Evolutionary conservation across 2,888 invertebrate genomes (phyloP), one percentile per base, ranked within the genome.

Genomic region (Apocheima hispidaria): DNA sequence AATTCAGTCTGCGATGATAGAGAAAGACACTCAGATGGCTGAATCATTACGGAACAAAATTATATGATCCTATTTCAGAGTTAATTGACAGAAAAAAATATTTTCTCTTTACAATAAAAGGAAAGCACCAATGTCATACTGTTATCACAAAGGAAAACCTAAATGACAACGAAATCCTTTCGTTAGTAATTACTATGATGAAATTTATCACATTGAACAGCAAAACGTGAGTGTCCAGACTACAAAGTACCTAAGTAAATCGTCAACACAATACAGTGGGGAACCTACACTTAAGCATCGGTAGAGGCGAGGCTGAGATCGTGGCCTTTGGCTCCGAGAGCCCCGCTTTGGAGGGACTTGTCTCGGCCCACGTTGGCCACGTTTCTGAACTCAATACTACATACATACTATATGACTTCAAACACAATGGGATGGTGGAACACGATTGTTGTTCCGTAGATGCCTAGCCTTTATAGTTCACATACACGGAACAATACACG

Each of bases 241-340:
- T 30, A 61, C 49, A 48, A 54, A 51, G 59, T 65, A n/a, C n/a
- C n/a, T n/a, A 58, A 68, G 61, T 69, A 71, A 70, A 73, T 70
- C 66, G 72, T 74, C 65, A 71, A 73, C 49, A 62, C 64, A 70
- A 67, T 23, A 52, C 59, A 23, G 50, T 28, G 59, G 44, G 64
- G 66, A 69, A 71, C 71, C 52, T 68, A 70, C 70, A 60, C 65
- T 73, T 49, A 72, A 75, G 75, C 72, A 75, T 72, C 74, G 73
- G 74, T 77, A 68, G 69, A 77, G 73, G 61, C 69, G 73, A 72
- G 74, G 75, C 77, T 78, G 74, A 79, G 82, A 82, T 84, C 83
- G 72, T 77, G 83, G 80, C 86, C 84, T 86, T 81, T 84, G 81
- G 77, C 81, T 78, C 71, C 70, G 69, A 76, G 74, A 77, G 73